Evolutionary conservation across 2,888 invertebrate species (phyloP).

Genomic region (Eupeodes latifasciatus): DNA sequence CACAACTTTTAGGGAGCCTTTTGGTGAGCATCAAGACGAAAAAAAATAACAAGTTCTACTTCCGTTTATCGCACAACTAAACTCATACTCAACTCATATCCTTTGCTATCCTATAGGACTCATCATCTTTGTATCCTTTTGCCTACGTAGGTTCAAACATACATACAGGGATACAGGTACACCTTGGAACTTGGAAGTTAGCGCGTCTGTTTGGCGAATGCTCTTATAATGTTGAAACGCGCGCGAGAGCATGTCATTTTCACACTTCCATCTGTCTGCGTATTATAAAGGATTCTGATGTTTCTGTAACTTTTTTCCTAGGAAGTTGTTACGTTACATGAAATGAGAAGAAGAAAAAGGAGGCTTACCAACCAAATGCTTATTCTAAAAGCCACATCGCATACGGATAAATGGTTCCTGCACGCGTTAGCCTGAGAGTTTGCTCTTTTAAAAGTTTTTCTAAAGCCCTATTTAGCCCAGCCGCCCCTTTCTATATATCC

Average conservation of each 20-base stretch:
- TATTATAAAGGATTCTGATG: not conserved
- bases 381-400: slow-evolving; percentile 15
- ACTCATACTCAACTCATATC: not conserved
- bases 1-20: slow-evolving; percentile 35
- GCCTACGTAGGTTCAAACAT: not conserved
- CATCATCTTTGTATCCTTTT: slow-evolving; percentile 45
- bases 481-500: not conserved
- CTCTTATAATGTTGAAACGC: slow-evolving; percentile 41
- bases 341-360: not conserved
- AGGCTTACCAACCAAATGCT: slow-evolving; percentile 24
- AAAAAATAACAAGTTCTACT: slow-evolving; percentile 30
- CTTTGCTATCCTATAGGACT: not conserved
- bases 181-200: not conserved
- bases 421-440: slow-evolving; percentile 47
- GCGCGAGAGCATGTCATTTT: slow-evolving; percentile 64
- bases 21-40: not conserved
- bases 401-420: slow-evolving; percentile 55
- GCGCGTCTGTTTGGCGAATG: slow-evolving; percentile 50
- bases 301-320: not conserved
- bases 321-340: slow-evolving; percentile 30
- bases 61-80: slow-evolving; percentile 45
- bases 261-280: slow-evolving; percentile 64
- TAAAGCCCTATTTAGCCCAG: not conserved
- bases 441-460: slow-evolving; percentile 52
- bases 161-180: not conserved